A percentile compares a stretch with the other conserved stretches of the same genome.
Conservation (phyloP, 2,797 vertebrate species). For the Enteromius argenteus region DNA sequence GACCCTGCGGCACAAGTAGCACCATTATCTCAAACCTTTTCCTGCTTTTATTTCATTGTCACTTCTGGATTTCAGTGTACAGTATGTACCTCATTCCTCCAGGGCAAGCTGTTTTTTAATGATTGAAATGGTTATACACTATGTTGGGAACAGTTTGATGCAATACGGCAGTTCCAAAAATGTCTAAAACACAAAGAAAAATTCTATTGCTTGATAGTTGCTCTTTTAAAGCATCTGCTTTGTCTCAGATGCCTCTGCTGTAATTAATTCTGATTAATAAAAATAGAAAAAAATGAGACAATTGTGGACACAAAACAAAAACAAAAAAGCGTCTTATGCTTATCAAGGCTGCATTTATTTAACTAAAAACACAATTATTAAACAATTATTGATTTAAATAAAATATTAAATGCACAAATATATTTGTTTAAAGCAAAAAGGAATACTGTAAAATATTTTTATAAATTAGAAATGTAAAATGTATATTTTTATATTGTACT, state of each 20-base stretch:
- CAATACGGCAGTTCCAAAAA: not conserved
- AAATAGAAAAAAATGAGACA: not conserved
- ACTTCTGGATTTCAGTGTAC: not conserved
- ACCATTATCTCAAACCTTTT: not conserved
- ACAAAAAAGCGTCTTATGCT: not conserved
- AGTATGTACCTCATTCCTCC: not conserved
- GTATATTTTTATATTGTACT: not conserved
- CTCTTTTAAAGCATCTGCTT: not conserved
- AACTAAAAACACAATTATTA: not conserved
- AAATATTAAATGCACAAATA: not conserved
- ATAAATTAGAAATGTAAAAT: not conserved
- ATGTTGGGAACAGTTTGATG: not conserved
- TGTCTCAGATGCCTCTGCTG: not conserved
- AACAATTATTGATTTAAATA: not conserved
- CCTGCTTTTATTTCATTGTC: constrained; percentile 24
- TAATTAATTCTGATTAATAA: not conserved
- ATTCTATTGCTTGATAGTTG: not conserved
- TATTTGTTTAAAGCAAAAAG: not conserved
- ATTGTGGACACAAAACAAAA: not conserved
- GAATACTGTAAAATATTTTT: not conserved
- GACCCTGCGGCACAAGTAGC: not conserved
- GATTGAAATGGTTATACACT: not conserved
- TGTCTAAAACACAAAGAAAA: not conserved
- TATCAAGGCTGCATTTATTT: not conserved
- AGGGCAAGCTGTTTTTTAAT: not conserved